Evolutionary conservation across 2,888 invertebrate genomes (phyloP).

Genomic region (Pristionchus mayeri): DNA sequence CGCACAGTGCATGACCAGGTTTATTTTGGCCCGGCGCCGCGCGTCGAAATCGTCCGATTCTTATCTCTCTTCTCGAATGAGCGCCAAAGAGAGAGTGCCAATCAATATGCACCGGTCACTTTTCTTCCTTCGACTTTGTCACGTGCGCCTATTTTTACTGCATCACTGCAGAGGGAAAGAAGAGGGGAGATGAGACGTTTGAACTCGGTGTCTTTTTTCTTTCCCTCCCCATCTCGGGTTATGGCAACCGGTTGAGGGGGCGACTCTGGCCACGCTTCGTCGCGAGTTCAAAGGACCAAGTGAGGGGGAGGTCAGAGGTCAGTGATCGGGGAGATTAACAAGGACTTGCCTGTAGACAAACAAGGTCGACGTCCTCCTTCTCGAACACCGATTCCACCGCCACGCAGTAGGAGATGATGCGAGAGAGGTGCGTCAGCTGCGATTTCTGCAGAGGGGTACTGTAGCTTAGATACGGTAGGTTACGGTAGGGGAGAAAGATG

Average conservation of each 20-base stretch:
- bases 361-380: constrained; percentile 65
- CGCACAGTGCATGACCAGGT: too few species aligned
- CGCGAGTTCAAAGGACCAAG: constrained; percentile 36
- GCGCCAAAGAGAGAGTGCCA: not conserved
- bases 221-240: constrained; percentile 22
- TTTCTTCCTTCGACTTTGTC: not conserved
- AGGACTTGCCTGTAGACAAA: constrained; percentile 57
- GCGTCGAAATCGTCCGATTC: too few species aligned
- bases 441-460: constrained; percentile 19
- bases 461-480: not conserved
- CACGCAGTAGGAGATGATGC: constrained; percentile 65
- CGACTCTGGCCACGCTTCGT: constrained; percentile 39
- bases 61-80: too few species aligned
- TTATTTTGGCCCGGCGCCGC: too few species aligned
- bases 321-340: not conserved
- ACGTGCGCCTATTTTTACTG: constrained; percentile 15
- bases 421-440: constrained; percentile 66
- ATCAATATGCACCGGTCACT: not conserved
- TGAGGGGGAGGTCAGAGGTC: constrained; percentile 1
- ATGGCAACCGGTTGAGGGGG: constrained; percentile 11
- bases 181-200: constrained; percentile 15
- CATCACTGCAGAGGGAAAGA: constrained; percentile 1
- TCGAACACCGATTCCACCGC: constrained; percentile 68
- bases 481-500: not conserved
- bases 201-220: not conserved